These are phyloP conservation scores for Actinia tenebrosa DNA, from an alignment of 64 coral and sea anemone species.

Conservation along the genomic window DNA sequence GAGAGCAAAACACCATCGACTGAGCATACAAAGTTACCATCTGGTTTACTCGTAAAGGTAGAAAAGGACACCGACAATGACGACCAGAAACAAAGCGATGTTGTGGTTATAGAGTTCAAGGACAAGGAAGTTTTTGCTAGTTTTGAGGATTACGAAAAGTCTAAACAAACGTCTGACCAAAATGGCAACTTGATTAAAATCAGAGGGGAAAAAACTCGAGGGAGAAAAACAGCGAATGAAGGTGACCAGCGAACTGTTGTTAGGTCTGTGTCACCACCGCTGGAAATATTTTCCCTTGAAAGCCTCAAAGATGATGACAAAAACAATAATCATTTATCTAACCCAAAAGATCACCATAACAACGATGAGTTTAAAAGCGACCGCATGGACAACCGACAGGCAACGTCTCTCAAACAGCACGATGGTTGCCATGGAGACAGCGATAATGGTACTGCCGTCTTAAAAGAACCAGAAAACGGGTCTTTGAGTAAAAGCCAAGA, in stretches of 20 bases:
- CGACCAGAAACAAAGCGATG: background rate
- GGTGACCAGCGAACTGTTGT: background rate
- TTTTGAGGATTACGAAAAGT: constrained; percentile 28
- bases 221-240: background rate
- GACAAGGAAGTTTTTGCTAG: constrained; percentile 1
- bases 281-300: background rate
- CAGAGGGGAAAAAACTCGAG: background rate
- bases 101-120: background rate
- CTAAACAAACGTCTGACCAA: background rate
- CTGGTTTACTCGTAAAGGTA: background rate
- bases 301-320: background rate
- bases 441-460: background rate
- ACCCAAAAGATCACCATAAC: background rate
- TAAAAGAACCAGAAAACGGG: background rate
- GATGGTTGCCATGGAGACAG: background rate
- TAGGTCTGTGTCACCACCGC: constrained; percentile 1
- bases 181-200: background rate
- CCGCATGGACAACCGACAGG: background rate
- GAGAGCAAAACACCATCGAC: background rate
- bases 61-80: background rate
- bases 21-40: background rate
- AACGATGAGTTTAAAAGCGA: background rate
- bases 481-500: background rate
- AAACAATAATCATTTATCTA: background rate
- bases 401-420: background rate